Evolutionary conservation across 2,888 invertebrate species (phyloP).

Genomic region (Andrena bicolor): DNA sequence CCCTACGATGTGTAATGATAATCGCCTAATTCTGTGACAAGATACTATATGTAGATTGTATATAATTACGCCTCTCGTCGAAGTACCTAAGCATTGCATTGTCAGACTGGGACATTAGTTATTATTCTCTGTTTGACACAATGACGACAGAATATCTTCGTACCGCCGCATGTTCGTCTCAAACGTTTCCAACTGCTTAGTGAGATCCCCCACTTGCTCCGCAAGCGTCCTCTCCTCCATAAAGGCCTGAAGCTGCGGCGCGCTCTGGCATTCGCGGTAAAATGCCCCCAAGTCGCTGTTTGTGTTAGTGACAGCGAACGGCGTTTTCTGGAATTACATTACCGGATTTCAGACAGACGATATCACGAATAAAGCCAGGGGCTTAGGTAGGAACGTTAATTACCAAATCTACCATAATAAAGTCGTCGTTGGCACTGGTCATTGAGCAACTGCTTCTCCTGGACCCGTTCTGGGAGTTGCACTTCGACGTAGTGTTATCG

Average conservation of each 20-base stretch:
- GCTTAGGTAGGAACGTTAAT: slow-evolving; percentile 79
- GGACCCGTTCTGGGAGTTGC: slow-evolving; percentile 83
- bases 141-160: slow-evolving; percentile 91
- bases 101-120: slow-evolving; percentile 76
- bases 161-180: slow-evolving; percentile 92
- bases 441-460: slow-evolving; percentile 85
- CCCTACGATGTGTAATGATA: slow-evolving; percentile 39
- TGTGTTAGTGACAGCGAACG: slow-evolving; percentile 91
- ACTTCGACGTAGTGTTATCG: slow-evolving; percentile 83
- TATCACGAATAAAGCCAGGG: not conserved
- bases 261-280: slow-evolving; percentile 92
- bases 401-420: slow-evolving; percentile 91
- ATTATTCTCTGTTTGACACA: slow-evolving; percentile 89
- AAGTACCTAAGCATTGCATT: slow-evolving; percentile 51
- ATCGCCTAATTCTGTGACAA: slow-evolving; percentile 46
- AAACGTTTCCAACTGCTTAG: slow-evolving; percentile 90
- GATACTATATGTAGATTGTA: slow-evolving; percentile 44
- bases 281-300: slow-evolving; percentile 92
- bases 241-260: slow-evolving; percentile 87
- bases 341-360: slow-evolving; percentile 35
- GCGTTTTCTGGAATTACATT: slow-evolving; percentile 89
- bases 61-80: slow-evolving; percentile 40
- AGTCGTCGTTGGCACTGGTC: slow-evolving; percentile 88
- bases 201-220: slow-evolving; percentile 88
- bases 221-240: slow-evolving; percentile 85